These are phyloP conservation scores for Drosophila persimilis DNA, from an alignment of 1,140 invertebrate species.

Conservation along the genomic window DNA sequence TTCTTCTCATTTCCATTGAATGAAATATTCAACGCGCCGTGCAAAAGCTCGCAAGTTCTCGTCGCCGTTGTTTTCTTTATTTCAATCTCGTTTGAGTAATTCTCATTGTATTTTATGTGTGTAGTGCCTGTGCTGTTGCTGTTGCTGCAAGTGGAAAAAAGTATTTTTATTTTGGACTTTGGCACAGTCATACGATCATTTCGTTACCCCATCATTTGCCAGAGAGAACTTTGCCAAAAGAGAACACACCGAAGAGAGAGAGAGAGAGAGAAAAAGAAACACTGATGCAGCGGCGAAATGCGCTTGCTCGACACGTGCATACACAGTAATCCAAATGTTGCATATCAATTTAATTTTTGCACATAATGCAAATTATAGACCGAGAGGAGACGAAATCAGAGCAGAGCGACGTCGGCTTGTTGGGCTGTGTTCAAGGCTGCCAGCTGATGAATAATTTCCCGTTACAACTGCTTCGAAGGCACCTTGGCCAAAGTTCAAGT, in stretches of 20 bases:
- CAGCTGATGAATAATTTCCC: conserved; percentile 35
- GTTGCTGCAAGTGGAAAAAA: conserved; percentile 54
- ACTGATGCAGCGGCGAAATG: conserved; percentile 29
- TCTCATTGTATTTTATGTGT: conserved; percentile 59
- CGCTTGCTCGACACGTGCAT: background rate
- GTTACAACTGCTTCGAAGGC: conserved; percentile 23
- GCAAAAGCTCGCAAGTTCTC: conserved; percentile 35
- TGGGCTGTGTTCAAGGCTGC: conserved; percentile 15
- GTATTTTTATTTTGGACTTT: conserved; percentile 80
- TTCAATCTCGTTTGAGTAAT: conserved; percentile 55
- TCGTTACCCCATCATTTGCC: conserved; percentile 64
- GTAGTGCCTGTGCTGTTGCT: conserved; percentile 8
- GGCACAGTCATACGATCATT: conserved; percentile 79
- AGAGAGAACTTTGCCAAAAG: conserved; percentile 8
- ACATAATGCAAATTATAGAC: conserved; percentile 7
- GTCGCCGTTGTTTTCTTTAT: conserved; percentile 33
- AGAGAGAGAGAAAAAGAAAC: background rate
- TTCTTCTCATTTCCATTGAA: conserved; percentile 39
- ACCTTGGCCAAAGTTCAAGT: conserved; percentile 46
- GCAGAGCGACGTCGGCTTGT: background rate
- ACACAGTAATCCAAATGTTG: conserved; percentile 34
- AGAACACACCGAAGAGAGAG: conserved; percentile 3
- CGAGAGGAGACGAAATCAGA: background rate
- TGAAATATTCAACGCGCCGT: conserved; percentile 53
- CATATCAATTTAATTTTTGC: conserved; percentile 34